A percentile compares a stretch with the other conserved stretches of the same genome.
Evolutionary conservation across 2,888 invertebrate species (phyloP).

Genomic region (Scrobipalpa atriplicella): DNA sequence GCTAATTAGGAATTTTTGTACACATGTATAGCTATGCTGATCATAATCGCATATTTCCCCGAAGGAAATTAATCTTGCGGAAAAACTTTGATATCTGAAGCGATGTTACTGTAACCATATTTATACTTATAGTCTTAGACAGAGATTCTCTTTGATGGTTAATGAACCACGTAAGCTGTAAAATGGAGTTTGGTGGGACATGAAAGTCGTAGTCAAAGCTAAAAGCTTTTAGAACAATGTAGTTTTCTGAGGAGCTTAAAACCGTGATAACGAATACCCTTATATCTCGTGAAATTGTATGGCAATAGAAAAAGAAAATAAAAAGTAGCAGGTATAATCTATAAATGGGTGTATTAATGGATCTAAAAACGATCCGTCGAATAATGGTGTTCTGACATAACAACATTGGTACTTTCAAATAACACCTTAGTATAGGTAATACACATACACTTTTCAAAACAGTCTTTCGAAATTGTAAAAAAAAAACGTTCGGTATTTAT

Average conservation of each 20-base stretch:
- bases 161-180: slow-evolving; percentile 22
- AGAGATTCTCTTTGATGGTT: slow-evolving; percentile 23
- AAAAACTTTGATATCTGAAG: slow-evolving; percentile 37
- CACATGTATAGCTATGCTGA: too few relatives aligned
- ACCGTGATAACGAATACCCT: neutral
- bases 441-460: too few relatives aligned
- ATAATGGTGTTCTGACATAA: too few relatives aligned
- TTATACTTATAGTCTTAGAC: neutral
- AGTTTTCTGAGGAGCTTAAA: neutral
- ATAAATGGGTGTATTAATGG: too few relatives aligned
- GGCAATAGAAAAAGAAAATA: neutral
- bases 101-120: neutral
- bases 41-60: slow-evolving; percentile 1
- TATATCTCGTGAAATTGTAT: neutral
- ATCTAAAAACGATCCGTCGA: too few relatives aligned
- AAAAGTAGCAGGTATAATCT: too few relatives aligned
- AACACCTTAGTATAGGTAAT: too few relatives aligned
- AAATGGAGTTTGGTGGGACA: neutral
- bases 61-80: slow-evolving; percentile 42
- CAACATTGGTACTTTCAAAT: too few relatives aligned
- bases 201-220: slow-evolving; percentile 5
- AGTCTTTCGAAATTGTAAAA: too few relatives aligned
- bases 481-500: too few relatives aligned
- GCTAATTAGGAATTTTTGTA: too few relatives aligned
- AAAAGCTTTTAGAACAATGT: neutral